These are phyloP conservation scores for Phymorhynchus buccinoides DNA, from an alignment of 1,140 invertebrate species.

Conservation along the genomic window DNA sequence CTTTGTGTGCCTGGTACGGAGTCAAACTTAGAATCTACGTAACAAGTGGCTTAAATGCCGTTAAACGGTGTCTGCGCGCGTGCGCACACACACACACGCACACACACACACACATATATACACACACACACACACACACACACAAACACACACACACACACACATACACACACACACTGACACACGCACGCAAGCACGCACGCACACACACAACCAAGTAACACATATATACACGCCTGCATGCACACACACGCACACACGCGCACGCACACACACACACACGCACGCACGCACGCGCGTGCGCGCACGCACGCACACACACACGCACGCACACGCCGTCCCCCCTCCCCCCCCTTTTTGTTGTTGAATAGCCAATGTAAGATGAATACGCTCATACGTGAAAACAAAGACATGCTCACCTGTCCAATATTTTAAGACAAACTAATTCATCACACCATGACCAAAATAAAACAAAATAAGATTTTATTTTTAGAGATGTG, in stretches of 20 bases:
- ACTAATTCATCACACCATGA: too few relatives aligned
- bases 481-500: too few relatives aligned
- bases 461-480: too few relatives aligned
- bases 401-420: too few relatives aligned
- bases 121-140: neutral
- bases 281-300: neutral
- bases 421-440: too few relatives aligned
- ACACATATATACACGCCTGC: neutral
- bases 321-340: neutral
- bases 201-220: neutral
- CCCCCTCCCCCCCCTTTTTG: neutral
- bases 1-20: neutral
- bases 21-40: too few relatives aligned
- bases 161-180: neutral
- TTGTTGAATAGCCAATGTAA: neutral
- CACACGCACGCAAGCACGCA: neutral
- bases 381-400: too few relatives aligned
- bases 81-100: neutral
- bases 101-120: slow-evolving; percentile 1
- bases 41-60: too few relatives aligned
- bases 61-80: too few relatives aligned
- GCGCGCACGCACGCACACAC: neutral
- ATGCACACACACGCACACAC: neutral
- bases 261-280: neutral
- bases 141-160: neutral